Evolutionary conservation across 2,888 invertebrate species (phyloP), one percentile per base, ranked within the genome.

Genomic region (Pseudococcus jackbeardsleyi): DNA sequence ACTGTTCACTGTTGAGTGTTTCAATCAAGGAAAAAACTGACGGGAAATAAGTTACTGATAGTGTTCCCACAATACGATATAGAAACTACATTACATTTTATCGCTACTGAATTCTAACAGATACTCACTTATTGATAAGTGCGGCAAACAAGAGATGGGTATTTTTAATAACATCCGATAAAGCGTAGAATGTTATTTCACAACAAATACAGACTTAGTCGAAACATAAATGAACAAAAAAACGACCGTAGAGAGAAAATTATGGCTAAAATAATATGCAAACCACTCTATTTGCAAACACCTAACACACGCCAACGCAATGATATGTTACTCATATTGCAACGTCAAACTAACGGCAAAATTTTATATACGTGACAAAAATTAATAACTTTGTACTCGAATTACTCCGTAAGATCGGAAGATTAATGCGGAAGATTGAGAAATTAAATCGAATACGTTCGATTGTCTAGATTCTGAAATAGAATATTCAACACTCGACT

Each of bases 281-380:
- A 79, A 79, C 68, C 68, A 72, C 68, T 72, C 12, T 12, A 72
- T 59, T 59, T 79, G 42, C 22, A 79, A 79, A 79, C 79, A 79
- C 79, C 79, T 79, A 79, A 46, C 79, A 79, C n/a, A 79, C 79
- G 42, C 79, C 79, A 79, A 79, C 79, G 79, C 79, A 79, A 9
- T 79, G 39, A 77, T 7, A 9, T 46, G 42, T 79, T 39, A 79
- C 79, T 79, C n/a, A 15, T 42, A 59, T 6, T 42, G 79, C 79
- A 79, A 79, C 79, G 79, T 79, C 79, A 46, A 79, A 79, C 42
- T 79, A 79, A 79, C 79, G 79, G 79, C 15, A 79, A 42, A 72
- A 33, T 42, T 17, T 42, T n/a, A 72, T 9, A 79, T 39, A 79
- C 42, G 79, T 42, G 79, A 79, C 42, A 42, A 42, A 79, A 42